Percentiles rank a stretch among this genome's conserved stretches.
Evolutionary conservation across 2,113 vertebrate species (phyloP).

Genomic region (Tautogolabrus adspersus): DNA sequence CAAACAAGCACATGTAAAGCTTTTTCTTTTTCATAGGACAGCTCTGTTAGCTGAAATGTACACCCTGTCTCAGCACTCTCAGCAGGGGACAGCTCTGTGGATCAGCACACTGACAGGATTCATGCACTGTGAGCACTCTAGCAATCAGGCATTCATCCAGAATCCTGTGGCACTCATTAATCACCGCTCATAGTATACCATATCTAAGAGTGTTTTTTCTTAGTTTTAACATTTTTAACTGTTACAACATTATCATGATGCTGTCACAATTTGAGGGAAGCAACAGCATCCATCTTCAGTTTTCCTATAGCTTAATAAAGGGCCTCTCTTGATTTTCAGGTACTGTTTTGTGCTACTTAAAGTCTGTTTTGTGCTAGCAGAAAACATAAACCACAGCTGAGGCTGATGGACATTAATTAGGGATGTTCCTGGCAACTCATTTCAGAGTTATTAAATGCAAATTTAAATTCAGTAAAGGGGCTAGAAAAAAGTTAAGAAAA

Average conservation of each 20-base stretch:
- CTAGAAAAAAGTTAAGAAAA: too few relatives aligned
- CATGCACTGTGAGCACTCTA: not conserved
- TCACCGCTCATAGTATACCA: not conserved
- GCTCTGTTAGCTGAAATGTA: slow-evolving; percentile 40
- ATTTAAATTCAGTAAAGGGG: too few relatives aligned
- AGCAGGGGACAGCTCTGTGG: slow-evolving; percentile 5
- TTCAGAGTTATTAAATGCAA: too few relatives aligned
- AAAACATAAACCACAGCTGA: too few relatives aligned
- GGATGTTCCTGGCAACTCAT: too few relatives aligned
- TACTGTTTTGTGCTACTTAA: too few relatives aligned
- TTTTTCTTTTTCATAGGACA: slow-evolving; percentile 41
- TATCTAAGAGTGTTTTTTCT: not conserved
- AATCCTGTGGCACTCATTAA: not conserved
- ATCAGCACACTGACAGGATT: slow-evolving; percentile 11
- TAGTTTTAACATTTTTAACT: not conserved
- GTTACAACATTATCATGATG: not conserved
- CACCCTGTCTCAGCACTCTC: slow-evolving; percentile 15
- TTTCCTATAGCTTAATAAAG: not conserved
- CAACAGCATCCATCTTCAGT: not conserved
- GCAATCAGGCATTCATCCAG: not conserved
- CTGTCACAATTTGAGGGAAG: not conserved
- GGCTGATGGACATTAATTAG: too few relatives aligned
- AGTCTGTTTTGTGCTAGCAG: too few relatives aligned
- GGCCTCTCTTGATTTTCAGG: too few relatives aligned
- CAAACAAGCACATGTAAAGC: slow-evolving; percentile 36